phyloP scores from a whole-genome alignment of 2,797 vertebrate species.

The Diglossa cyanea region DNA sequence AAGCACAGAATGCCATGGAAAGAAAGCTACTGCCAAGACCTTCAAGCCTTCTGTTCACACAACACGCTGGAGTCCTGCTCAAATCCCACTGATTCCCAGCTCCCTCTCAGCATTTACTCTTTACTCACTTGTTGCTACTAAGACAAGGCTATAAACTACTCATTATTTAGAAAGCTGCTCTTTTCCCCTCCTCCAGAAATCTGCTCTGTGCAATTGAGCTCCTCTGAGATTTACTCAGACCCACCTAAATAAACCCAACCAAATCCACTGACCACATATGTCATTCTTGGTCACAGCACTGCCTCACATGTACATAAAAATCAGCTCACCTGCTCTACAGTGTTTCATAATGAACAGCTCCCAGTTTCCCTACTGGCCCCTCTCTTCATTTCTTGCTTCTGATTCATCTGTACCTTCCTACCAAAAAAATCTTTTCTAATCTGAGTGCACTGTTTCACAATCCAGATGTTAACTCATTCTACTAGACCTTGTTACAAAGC shows the following conservation, averaged over 20 bases:
- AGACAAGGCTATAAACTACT: neutral
- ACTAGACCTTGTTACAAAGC: rapidly evolving
- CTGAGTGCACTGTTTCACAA: neutral
- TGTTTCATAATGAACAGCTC: neutral
- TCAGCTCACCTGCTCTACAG: neutral
- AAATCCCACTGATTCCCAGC: neutral
- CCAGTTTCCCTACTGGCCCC: neutral
- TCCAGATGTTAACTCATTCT: neutral
- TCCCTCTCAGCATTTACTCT: neutral
- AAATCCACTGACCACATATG: neutral
- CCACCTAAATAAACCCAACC: neutral
- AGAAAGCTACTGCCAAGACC: neutral
- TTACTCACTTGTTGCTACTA: neutral
- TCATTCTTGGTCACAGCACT: neutral
- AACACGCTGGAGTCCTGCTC: rapidly evolving
- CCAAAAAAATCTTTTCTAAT: neutral
- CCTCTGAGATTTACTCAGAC: neutral
- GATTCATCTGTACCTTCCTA: neutral
- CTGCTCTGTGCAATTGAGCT: neutral
- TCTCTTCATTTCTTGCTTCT: neutral
- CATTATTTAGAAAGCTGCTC: neutral
- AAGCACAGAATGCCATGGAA: neutral
- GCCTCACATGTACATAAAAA: neutral
- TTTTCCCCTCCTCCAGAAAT: neutral
- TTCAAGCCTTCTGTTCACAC: neutral